Evolutionary conservation across 2,888 invertebrate species (phyloP), one percentile per base, ranked within the genome.

Genomic region (Morpho achilles): DNA sequence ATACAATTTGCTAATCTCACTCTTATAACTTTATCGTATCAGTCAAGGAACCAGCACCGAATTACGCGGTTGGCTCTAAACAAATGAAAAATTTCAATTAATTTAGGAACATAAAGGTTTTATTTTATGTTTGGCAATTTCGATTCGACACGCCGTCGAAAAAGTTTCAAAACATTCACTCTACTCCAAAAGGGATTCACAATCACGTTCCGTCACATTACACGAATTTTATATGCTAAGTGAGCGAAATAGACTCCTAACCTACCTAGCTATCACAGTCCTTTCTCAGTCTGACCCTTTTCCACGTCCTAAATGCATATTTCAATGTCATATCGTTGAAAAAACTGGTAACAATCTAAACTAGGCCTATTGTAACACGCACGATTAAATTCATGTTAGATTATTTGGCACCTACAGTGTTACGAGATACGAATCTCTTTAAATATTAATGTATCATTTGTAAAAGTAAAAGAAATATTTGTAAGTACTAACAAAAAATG

Each of bases 221-320:
- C 74, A 80, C 79, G 72, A 76, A 81, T 73, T 80, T 83, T 84
- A 80, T 80, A 82, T 82, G 80, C 87, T 87, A 87, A 87, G 77
- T 84, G 87, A 88, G 89, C 86, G 88, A 80, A 77, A 77, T 79
- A 82, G 76, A 81, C 79, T 77, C 80, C 84, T 90, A 87, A 86
- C 87, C 80, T 90, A 88, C 71, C 86, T 87, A 84, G 79, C 87
- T 90, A 90, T 90, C 90, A 90, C 90, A 90, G 90, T 90, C 89
- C 90, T 84, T 83, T 85, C 86, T 90, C 90, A 90, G 90, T 90
- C 90, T 86, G 89, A 87, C 84, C 88, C 87, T 82, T 16, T 89
- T 84, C 86, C 88, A 70, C 69, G 74, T 86, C 85, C 87, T 87
- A 87, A 89, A 88, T 87, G 89, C 87, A 83, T 85, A 78, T 80